Conservation (phyloP, 1,140 invertebrate genomes). For the Helicorthomorpha holstii region DNA sequence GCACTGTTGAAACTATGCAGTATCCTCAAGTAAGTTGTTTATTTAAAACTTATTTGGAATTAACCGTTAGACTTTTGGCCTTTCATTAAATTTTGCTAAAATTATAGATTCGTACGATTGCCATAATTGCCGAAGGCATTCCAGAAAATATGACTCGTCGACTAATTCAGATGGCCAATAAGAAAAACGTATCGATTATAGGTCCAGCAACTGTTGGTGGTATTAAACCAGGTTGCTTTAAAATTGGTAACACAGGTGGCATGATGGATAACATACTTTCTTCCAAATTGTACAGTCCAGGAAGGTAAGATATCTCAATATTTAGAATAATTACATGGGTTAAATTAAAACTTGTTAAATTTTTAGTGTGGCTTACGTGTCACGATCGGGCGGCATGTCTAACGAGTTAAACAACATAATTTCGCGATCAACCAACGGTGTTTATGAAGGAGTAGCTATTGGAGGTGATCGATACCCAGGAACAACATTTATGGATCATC, state of each 20-base stretch:
- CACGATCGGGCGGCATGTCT: constrained; percentile 96
- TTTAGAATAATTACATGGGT: not conserved
- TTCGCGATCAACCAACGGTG: constrained; percentile 90
- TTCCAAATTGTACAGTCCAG: constrained; percentile 89
- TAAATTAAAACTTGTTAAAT: constrained; percentile 8
- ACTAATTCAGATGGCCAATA: constrained; percentile 67
- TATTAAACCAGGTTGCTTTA: constrained; percentile 97
- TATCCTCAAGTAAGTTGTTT: constrained; percentile 51
- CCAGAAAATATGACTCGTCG: constrained; percentile 96
- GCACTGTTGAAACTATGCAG: constrained; percentile 79
- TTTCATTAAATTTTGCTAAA: not conserved
- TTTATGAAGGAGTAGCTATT: constrained; percentile 95
- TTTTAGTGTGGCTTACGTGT: constrained; percentile 88
- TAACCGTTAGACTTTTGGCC: too few relatives aligned
- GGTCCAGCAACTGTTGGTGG: constrained; percentile 96
- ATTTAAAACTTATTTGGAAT: not conserved
- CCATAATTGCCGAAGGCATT: constrained; percentile 98
- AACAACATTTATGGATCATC: constrained; percentile 95
- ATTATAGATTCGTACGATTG: constrained; percentile 70
- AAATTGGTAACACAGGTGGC: constrained; percentile 98
- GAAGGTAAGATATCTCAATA: constrained; percentile 32
- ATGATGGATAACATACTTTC: constrained; percentile 99
- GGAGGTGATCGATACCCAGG: constrained; percentile 97
- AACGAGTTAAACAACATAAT: constrained; percentile 99
- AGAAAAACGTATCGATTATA: constrained; percentile 71